phyloP scores from a whole-genome alignment of 2,113 vertebrate species.

The Andinoacara biseriatus region DNA sequence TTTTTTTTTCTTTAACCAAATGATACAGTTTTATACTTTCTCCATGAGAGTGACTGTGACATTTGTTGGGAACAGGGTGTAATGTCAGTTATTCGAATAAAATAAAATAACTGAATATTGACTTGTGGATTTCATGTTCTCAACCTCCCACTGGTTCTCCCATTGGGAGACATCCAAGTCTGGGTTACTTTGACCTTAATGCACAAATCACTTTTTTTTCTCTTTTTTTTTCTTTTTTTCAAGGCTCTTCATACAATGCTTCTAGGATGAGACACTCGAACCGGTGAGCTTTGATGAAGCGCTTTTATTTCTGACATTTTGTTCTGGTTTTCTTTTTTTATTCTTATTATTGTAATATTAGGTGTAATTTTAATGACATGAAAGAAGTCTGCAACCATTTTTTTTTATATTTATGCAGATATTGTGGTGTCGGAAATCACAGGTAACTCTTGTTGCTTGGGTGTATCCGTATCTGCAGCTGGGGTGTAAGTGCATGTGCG shows the following conservation, averaged over 20 bases:
- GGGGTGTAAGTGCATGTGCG: neutral
- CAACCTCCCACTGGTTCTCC: neutral
- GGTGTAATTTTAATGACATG: neutral
- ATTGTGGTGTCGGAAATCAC: neutral
- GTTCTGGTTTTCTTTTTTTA: no score
- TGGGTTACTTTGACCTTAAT: neutral
- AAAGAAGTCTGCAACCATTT: neutral
- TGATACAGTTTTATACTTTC: neutral
- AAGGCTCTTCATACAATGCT: neutral
- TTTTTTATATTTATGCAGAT: neutral
- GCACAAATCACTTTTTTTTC: neutral
- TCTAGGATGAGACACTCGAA: neutral
- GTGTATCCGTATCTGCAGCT: neutral
- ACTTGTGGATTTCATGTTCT: slow-evolving; percentile 16
- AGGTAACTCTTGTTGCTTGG: neutral
- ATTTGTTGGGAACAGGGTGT: neutral
- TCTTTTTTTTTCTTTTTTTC: neutral
- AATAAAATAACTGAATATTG: neutral
- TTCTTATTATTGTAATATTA: neutral
- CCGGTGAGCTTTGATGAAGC: neutral
- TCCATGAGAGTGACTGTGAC: neutral
- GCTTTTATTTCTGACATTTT: neutral
- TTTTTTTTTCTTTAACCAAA: neutral
- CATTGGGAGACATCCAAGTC: neutral
- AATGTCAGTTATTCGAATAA: neutral